Percentiles rank a stretch among this genome's conserved stretches.
phyloP scores from a whole-genome alignment of 2,797 vertebrate species.

The Sebastes hubbsi region DNA sequence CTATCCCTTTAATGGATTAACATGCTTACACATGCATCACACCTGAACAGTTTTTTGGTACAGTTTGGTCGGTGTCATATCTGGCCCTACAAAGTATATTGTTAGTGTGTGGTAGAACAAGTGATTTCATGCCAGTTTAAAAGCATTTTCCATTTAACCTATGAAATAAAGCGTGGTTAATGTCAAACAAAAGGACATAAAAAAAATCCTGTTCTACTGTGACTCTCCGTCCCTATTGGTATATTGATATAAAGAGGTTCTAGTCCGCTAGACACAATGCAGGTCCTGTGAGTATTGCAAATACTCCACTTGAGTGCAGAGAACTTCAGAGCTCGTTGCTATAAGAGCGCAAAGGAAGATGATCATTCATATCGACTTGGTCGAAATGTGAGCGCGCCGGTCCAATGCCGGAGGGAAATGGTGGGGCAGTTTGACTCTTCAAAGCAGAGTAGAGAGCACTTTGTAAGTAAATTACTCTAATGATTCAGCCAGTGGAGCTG shows the following conservation, averaged over 20 bases:
- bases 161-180: background rate
- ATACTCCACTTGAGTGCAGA: slow-evolving; percentile 42
- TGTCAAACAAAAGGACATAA: background rate
- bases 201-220: background rate
- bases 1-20: background rate
- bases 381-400: slow-evolving; percentile 46
- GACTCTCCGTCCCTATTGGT: background rate
- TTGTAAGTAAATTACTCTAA: slow-evolving; percentile 73
- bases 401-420: slow-evolving; percentile 48
- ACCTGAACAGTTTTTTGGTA: background rate
- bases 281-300: slow-evolving; percentile 27
- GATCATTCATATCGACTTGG: slow-evolving; percentile 64
- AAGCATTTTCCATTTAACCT: background rate
- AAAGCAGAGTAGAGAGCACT: slow-evolving; percentile 60
- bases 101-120: background rate
- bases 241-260: slow-evolving; percentile 38
- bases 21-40: background rate
- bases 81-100: background rate
- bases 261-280: slow-evolving; percentile 13
- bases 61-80: background rate
- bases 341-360: slow-evolving; percentile 35
- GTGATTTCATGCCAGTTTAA: background rate
- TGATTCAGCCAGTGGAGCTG: slow-evolving; percentile 63
- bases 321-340: slow-evolving; percentile 24
- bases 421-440: slow-evolving; percentile 49